Conservation (phyloP, 1,140 invertebrate genomes). For the Drosophila triauraria region DNA sequence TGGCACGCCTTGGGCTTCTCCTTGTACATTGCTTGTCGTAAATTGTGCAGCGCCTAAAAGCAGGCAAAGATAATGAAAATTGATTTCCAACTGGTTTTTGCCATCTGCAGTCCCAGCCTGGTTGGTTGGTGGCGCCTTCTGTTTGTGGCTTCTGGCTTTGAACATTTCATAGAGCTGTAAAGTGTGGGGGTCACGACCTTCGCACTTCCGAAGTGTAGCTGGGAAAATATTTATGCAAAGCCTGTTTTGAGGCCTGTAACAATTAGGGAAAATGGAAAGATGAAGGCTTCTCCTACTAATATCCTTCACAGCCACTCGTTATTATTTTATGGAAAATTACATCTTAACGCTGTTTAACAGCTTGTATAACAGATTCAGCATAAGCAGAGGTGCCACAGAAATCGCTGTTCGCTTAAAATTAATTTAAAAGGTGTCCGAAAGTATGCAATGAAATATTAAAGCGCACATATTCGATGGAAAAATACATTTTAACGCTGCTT, state of each 20-base stretch:
- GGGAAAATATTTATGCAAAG: slow-evolving; percentile 7
- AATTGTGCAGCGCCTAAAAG: slow-evolving; percentile 64
- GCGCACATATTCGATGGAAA: too few relatives aligned
- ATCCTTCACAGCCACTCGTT: too few relatives aligned
- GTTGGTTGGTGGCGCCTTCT: not conserved
- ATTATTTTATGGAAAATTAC: too few relatives aligned
- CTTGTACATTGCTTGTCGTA: slow-evolving; percentile 33
- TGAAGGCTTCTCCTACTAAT: not conserved
- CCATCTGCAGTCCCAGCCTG: slow-evolving; percentile 15
- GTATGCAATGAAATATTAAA: not conserved
- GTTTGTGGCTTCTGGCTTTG: slow-evolving; percentile 14
- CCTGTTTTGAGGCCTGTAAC: not conserved
- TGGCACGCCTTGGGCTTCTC: slow-evolving; percentile 72
- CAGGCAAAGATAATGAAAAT: slow-evolving; percentile 66
- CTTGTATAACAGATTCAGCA: not conserved
- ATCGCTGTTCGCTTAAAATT: not conserved
- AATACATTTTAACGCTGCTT: not conserved
- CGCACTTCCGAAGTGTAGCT: not conserved
- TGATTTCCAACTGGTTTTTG: slow-evolving; percentile 59
- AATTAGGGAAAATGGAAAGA: not conserved
- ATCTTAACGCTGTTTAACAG: not conserved
- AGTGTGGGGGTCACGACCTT: slow-evolving; percentile 28
- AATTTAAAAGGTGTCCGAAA: not conserved
- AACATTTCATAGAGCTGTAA: slow-evolving; percentile 19
- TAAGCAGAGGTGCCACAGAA: not conserved